Evolutionary conservation across 2,888 invertebrate genomes (phyloP).

Genomic region (Hanleya hanleyi): DNA sequence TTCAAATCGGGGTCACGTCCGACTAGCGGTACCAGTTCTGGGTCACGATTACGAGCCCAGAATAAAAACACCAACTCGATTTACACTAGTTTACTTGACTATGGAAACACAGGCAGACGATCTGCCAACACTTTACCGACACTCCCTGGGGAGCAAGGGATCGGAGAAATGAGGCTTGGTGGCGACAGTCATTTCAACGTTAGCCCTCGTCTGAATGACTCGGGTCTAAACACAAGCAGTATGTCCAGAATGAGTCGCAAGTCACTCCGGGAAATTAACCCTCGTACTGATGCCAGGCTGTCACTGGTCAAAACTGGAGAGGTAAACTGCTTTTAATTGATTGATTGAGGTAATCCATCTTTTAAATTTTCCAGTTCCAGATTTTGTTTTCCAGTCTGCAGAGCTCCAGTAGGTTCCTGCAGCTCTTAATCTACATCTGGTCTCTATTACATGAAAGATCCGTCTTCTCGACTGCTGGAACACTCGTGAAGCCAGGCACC

Average conservation of each 20-base stretch:
- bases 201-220: conserved; percentile 6
- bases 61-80: background rate
- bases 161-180: background rate
- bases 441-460: no score
- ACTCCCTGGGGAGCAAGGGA: background rate
- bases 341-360: no score
- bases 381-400: no score
- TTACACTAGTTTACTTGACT: background rate
- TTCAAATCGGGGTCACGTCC: background rate
- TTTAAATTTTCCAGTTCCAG: no score
- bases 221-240: conserved; percentile 31
- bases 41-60: background rate
- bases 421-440: no score
- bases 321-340: background rate
- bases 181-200: background rate
- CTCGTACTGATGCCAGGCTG: conserved; percentile 50
- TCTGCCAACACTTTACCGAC: background rate
- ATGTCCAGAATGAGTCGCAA: conserved; percentile 56
- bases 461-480: no score
- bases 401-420: no score
- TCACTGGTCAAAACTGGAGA: conserved; percentile 37
- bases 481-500: no score
- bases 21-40: background rate
- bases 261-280: conserved; percentile 63
- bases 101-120: background rate